Evolutionary conservation across 2,113 vertebrate species (phyloP).

Genomic region (Diadophis punctatus): DNA sequence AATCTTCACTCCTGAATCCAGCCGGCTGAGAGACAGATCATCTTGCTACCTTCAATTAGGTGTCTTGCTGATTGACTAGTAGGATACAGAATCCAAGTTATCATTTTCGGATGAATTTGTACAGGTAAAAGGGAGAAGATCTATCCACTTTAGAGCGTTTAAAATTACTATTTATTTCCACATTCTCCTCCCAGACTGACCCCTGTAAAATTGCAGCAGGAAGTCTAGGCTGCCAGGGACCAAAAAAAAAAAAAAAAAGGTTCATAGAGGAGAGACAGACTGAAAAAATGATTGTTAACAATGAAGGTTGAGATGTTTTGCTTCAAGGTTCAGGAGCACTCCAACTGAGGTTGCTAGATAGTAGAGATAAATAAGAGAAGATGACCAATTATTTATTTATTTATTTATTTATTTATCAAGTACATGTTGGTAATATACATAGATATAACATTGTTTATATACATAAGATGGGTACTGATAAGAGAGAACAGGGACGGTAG

Average conservation of each 20-base stretch:
- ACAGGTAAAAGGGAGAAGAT: neutral
- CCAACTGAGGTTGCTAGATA: neutral
- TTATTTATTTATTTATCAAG: no score
- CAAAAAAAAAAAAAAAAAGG: neutral
- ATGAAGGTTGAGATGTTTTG: neutral
- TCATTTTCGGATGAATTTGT: conserved; percentile 6
- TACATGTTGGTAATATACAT: no score
- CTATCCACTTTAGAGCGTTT: neutral
- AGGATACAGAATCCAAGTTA: neutral
- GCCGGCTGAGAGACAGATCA: neutral
- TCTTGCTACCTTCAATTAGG: neutral
- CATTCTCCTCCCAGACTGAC: neutral
- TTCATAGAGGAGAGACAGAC: neutral
- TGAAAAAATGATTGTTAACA: neutral
- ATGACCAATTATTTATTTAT: neutral
- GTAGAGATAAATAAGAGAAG: neutral
- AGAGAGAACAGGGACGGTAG: no score
- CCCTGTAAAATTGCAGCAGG: neutral
- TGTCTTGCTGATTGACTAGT: neutral
- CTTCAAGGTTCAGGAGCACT: neutral
- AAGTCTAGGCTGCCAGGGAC: neutral
- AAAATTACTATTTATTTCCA: neutral
- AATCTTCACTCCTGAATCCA: neutral
- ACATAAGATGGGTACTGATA: no score
- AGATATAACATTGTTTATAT: no score